Base-by-base conservation (phyloP, 2,113 vertebrate species). In the Myotis lucifugus region DNA sequence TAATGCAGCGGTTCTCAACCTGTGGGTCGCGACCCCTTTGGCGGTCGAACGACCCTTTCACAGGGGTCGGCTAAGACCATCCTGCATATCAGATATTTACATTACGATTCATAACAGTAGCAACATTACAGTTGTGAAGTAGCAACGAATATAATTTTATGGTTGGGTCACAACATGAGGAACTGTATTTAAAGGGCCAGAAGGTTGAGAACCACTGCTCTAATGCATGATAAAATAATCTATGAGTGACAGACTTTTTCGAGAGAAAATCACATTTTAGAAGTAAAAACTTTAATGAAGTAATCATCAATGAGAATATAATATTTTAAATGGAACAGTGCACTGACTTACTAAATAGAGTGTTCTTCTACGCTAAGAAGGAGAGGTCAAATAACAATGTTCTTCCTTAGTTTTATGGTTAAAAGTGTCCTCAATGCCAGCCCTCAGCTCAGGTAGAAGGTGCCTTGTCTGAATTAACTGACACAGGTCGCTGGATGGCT, bases 371-470 rank as follows among this genome's bases (percentile, higher is more conserved):
- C 37, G 13, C 1, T 72, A 64, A n/a, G 82, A 7, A 70, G 1
- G 78, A 48, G 29, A 69, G 69, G 0, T 0, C 96, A 93, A 91
- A 90, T 70, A 40, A n/a, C 19, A 6, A 50, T 6, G 88, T 23
- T 88, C 9, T 95, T 0, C 27, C 81, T 95, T 64, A 83, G 1
- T 83, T 97, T 94, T 67, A 79, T 54, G 32, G 48, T 69, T 61
- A 88, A 85, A 72, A 6, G 0, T 96, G 70, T 76, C 25, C 5
- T 84, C 59, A 95, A 76, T 83, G 54, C 34, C 76, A 95, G 2
- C 0, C 90, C 48, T 92, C 29, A 95, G 8, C 6, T 77, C 42
- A 72, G 4, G 17, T 0, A 11, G 42, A 9, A 46, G 95, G 93
- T 12, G 0, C 54, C 9, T 85, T 19, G 29, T 83, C 56, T 5